phyloP scores from a whole-genome alignment of 2,888 invertebrate species.

The Noctua janthina region DNA sequence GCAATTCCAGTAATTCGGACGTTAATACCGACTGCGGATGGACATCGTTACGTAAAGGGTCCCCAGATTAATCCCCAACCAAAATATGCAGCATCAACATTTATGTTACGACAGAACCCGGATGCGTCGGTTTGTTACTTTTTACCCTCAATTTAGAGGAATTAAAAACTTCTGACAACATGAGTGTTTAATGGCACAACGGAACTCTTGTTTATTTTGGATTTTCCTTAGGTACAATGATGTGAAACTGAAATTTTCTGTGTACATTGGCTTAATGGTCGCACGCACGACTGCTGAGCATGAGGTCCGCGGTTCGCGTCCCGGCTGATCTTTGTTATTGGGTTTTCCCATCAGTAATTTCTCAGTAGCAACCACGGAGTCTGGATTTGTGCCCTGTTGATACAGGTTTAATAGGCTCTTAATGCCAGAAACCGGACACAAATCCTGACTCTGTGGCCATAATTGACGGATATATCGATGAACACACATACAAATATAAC shows the following conservation, averaged over 20 bases:
- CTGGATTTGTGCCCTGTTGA: no score
- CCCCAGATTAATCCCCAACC: slow-evolving; percentile 51
- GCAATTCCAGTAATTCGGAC: slow-evolving; percentile 48
- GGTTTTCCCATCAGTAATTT: no score
- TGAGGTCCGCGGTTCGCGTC: background rate
- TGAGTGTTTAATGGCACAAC: slow-evolving; percentile 20
- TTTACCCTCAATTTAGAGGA: slow-evolving; percentile 45
- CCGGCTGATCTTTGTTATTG: no score
- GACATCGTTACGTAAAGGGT: slow-evolving; percentile 46
- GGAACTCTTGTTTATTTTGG: slow-evolving; percentile 21
- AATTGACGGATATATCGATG: no score
- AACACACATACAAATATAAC: no score
- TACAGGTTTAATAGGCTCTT: no score
- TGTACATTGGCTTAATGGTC: background rate
- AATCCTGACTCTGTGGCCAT: no score
- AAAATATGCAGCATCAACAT: slow-evolving; percentile 62
- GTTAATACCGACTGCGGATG: slow-evolving; percentile 32
- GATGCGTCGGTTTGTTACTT: slow-evolving; percentile 45
- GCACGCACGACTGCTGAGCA: background rate
- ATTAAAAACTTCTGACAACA: slow-evolving; percentile 52
- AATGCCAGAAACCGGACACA: no score
- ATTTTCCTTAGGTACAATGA: background rate
- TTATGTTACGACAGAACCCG: slow-evolving; percentile 56
- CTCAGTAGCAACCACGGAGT: no score
- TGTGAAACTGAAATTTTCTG: background rate